Evolutionary conservation across 2,888 invertebrate species (phyloP), one percentile per base, ranked within the genome.

Genomic region (Parthenolecanium corni): DNA sequence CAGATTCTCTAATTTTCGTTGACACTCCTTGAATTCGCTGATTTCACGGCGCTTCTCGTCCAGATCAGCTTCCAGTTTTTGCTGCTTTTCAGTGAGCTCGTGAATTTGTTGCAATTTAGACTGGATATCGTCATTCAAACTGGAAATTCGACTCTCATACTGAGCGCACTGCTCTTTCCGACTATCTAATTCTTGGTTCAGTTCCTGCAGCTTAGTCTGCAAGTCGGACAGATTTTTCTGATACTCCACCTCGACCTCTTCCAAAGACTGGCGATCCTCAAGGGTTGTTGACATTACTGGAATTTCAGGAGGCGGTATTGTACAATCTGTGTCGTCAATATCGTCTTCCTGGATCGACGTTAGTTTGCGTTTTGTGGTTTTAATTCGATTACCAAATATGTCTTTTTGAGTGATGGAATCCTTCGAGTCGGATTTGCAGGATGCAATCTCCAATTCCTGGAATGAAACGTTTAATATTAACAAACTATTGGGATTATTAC

Each of bases 1-100:
- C 21, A 31, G 49, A 12, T 58, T 49, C 16, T 58, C 58, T 31
- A 31, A 49, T 49, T 49, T 23, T 2, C 20, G 4, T 4, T 31
- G 5, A 31, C 31, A 9, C 36, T 53, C 40, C 14, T 23, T 20
- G 0, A 40, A 23, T 53, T 53, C 40, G 9, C 2, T 40, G 53
- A 36, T 53, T 38, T 38, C 16, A 36, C 53, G 58, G 21, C 38
- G 49, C n/a, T 58, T 38, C 36, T 58, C 47, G 3, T 36, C n/a
- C n/a, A 49, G n/a, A n/a, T 52, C 36, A n/a, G n/a, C 11, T 46
- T 57, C 44, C 16, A 46, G 44, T 20, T 38, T 20, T 46, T 58
- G 16, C 3, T 46, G 12, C 3, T 23, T 46, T 16, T 36, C 38
- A 20, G 23, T 53, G 1, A 53, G 53, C 11, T 12, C 20, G 31